Evolutionary conservation across 2,113 vertebrate species (phyloP).

Genomic region (Hydropotes inermis): DNA sequence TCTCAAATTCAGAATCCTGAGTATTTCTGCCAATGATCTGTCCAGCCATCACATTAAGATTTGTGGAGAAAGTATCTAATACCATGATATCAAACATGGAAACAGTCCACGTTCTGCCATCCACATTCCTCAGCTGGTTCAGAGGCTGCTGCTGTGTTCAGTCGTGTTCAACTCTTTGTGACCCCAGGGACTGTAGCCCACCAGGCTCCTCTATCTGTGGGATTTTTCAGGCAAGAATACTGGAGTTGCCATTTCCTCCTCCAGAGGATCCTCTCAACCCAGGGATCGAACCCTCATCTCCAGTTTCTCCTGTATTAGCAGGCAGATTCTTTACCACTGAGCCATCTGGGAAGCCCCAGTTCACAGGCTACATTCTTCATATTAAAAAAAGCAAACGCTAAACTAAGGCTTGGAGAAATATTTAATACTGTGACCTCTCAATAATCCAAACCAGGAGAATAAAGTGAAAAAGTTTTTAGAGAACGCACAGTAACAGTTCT

Average conservation of each 20-base stretch:
- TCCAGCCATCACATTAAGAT: background rate
- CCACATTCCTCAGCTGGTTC: background rate
- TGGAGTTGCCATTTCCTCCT: background rate
- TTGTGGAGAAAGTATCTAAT: background rate
- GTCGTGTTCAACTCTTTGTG: background rate
- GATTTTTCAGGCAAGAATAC: background rate
- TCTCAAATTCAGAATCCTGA: background rate
- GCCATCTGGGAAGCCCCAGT: background rate
- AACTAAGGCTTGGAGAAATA: background rate
- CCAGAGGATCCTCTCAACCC: background rate
- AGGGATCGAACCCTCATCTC: background rate
- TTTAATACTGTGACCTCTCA: background rate
- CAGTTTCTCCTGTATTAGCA: background rate
- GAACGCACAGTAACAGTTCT: background rate
- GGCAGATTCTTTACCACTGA: background rate
- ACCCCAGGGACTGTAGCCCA: background rate
- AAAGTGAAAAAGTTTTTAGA: background rate
- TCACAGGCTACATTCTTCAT: background rate
- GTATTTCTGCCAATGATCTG: background rate
- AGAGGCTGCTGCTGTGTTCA: background rate
- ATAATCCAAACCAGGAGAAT: background rate
- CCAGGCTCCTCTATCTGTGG: background rate
- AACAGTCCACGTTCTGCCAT: background rate
- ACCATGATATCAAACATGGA: background rate
- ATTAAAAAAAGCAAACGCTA: background rate